Evolutionary conservation across 2,797 vertebrate species (phyloP).

Genomic region (Paratrypauchen microcephalus): DNA sequence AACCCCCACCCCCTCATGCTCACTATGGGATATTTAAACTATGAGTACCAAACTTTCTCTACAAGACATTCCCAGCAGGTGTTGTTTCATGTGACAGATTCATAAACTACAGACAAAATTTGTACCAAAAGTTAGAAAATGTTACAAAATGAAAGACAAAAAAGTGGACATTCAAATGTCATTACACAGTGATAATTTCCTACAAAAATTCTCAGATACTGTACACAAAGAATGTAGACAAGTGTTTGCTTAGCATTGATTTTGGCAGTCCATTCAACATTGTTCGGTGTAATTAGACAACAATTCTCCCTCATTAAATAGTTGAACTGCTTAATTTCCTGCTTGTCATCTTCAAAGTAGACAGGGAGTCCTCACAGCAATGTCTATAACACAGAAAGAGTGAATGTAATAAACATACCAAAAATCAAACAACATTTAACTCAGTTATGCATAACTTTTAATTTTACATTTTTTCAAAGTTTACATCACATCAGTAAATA

Average conservation of each 20-base stretch:
- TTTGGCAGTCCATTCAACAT: not conserved
- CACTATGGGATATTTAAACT: no score
- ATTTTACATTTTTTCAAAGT: not conserved
- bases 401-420: not conserved
- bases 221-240: not conserved
- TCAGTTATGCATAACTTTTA: no score
- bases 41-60: not conserved
- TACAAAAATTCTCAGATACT: not conserved
- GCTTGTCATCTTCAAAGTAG: constrained; percentile 6
- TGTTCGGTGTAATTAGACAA: not conserved
- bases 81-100: not conserved
- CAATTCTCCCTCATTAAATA: not conserved
- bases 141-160: not conserved
- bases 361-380: constrained; percentile 5
- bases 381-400: not conserved
- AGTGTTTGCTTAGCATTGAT: not conserved
- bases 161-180: constrained; percentile 3
- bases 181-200: not conserved
- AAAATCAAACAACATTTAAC: no score
- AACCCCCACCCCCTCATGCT: no score
- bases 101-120: not conserved
- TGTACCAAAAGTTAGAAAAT: not conserved
- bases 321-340: not conserved
- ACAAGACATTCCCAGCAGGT: not conserved
- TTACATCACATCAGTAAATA: not conserved